Base-by-base conservation (phyloP, 1,140 invertebrate genomes). In the Cotesia vestalis region DNA sequence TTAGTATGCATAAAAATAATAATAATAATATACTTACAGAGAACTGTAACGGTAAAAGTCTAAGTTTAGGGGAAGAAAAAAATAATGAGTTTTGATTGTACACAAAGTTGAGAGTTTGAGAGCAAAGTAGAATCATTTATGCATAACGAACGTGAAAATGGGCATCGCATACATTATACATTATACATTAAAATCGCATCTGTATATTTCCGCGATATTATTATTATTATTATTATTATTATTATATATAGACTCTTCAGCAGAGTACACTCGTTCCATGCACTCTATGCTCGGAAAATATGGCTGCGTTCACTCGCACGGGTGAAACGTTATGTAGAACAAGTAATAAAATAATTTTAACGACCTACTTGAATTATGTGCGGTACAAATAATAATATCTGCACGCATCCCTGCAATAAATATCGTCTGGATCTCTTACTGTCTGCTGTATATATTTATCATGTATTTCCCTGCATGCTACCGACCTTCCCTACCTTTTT, bases 301-400 rank as follows among this genome's bases (percentile, higher is more conserved):
- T 57, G 57, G 55, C 27, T 34, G 66, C 66, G 46, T 53, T 52
- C 36, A 40, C 69, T 52, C 27, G 36, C 35, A 46, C 14, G 62
- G 34, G 34, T n/a, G 38, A 64, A 75, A 71, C 78, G 77, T 78
- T 78, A 79, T 81, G 81, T 81, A 84, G 81, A 83, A 83, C 82
- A 83, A 82, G 84, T 82, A 85, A 82, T 83, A 84, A 79, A 82
- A 85, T 85, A 83, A 85, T 84, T 86, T 84, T 80, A 83, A 84
- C 83, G 83, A 84, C 79, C 83, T 78, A 76, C 76, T 82, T 85
- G 83, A 85, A 84, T 86, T 84, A 85, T 85, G 80, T 80, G 79
- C 80, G 82, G 81, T 83, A 81, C 82, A 83, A 85, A 84, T 83
- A 81, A 80, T 82, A 85, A 85, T 84, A 83, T 83, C 81, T 84